These are phyloP conservation scores for Phrynosoma platyrhinos DNA, from an alignment of 2,113 vertebrate species.

Conservation along the genomic window DNA sequence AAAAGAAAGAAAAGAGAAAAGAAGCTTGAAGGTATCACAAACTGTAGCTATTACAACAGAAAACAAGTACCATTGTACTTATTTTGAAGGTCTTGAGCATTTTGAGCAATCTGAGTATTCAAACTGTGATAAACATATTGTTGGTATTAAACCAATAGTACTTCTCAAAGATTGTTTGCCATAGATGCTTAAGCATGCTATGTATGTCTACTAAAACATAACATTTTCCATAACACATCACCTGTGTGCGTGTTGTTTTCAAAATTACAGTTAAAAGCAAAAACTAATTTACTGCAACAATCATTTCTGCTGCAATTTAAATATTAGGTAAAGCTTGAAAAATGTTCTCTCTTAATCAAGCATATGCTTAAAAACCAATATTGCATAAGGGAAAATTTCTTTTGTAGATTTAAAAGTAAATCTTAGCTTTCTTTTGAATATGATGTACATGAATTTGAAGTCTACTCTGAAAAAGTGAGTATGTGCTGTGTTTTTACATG, in stretches of 20 bases:
- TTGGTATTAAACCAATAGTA: background rate
- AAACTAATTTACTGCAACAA: background rate
- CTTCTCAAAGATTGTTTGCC: background rate
- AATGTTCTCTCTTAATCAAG: background rate
- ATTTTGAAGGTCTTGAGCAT: background rate
- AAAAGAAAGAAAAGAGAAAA: no score
- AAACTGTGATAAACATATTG: background rate
- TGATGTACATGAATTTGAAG: background rate
- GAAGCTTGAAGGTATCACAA: background rate
- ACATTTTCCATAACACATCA: conserved; percentile 13
- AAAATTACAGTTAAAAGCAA: background rate
- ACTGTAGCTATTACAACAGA: background rate
- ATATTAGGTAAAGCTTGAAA: conserved; percentile 21
- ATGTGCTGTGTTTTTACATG: background rate
- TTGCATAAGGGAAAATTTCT: background rate
- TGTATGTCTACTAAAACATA: conserved; percentile 27
- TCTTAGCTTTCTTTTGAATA: background rate
- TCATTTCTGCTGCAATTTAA: background rate
- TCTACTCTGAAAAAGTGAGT: background rate
- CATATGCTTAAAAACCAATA: conserved; percentile 15
- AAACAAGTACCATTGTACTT: background rate
- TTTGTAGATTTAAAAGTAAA: background rate
- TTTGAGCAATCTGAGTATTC: background rate
- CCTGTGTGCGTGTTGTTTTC: background rate
- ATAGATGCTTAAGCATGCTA: conserved; percentile 28